Base-by-base conservation (phyloP, 1,140 invertebrate species). In the Dinoponera quadriceps region DNA sequence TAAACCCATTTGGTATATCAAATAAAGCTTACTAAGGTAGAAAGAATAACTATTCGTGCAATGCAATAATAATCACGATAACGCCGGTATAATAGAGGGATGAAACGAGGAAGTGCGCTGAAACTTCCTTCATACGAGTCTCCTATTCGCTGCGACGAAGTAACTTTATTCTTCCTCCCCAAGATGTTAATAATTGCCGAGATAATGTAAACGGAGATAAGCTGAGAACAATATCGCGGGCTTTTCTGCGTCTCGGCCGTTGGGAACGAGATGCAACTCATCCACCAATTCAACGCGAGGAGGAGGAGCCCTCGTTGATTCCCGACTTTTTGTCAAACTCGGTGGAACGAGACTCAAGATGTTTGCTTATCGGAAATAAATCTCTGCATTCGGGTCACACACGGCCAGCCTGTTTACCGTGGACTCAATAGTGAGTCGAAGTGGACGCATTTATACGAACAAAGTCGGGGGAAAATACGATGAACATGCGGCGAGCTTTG, bases 401-500 rank as follows among this genome's bases (percentile, higher is more conserved):
- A 54, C 22, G 33, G n/a, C 20, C 33, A 66, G 20, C 29, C 60
- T 62, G 38, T 62, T 62, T 73, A 48, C 22, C n/a, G 38, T 9
- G 38, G 38, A 44, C 11, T 44, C 2, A 33, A 33, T 7, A 7
- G 33, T 7, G 33, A 7, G 33, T 33, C 33, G 9, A 66, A 77
- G 48, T 29, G 11, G 38, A 44, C 4, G 29, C 25, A 38, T 38
- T 38, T 18, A 18, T 44, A 33, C 44, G 38, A 14, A 20, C 3
- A 54, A 59, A 27, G 1, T 3, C 20, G 14, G 18, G 44, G 16
- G 16, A 11, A 74, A 9, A 59, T 73, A 16, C 16, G 74, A 54
- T 68, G 54, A 77, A 54, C 62, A 25, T 66, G 25, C 63, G 44
- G n/a, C 38, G 22, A 66, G 65, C 44, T 51, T 77, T 66, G 27